These are phyloP conservation scores for Tachina fera DNA, from an alignment of 2,888 invertebrate genomes.

Conservation along the genomic window DNA sequence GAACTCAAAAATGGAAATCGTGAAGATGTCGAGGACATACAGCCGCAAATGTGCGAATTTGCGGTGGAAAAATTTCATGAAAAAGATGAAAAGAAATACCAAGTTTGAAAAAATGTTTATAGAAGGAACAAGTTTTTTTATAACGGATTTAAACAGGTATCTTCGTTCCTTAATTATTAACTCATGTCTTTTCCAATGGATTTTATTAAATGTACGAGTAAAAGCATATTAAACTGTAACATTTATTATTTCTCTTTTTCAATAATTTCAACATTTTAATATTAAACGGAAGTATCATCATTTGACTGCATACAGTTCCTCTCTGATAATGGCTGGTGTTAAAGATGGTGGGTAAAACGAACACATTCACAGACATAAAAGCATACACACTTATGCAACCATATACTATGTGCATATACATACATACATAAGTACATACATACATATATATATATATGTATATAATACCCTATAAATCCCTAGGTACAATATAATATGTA, in stretches of 20 bases:
- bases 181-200: constrained; percentile 2
- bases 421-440: neutral
- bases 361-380: neutral
- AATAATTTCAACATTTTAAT: constrained; percentile 58
- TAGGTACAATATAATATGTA: constrained; percentile 45
- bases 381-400: neutral
- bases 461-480: constrained; percentile 58
- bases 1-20: too few relatives aligned
- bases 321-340: constrained; percentile 6
- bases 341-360: neutral
- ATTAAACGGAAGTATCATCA: constrained; percentile 69
- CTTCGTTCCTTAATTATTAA: neutral
- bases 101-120: too few relatives aligned
- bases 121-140: neutral
- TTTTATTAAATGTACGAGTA: constrained; percentile 16
- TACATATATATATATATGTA: neutral
- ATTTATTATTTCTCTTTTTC: constrained; percentile 39
- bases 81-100: too few relatives aligned
- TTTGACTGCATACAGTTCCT: constrained; percentile 59
- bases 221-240: constrained; percentile 61
- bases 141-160: neutral
- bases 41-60: too few relatives aligned
- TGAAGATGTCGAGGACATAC: too few relatives aligned
- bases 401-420: neutral
- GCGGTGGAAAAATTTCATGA: too few relatives aligned